Base-by-base conservation (phyloP, 2,797 vertebrate species). In the Botia almorhae region DNA sequence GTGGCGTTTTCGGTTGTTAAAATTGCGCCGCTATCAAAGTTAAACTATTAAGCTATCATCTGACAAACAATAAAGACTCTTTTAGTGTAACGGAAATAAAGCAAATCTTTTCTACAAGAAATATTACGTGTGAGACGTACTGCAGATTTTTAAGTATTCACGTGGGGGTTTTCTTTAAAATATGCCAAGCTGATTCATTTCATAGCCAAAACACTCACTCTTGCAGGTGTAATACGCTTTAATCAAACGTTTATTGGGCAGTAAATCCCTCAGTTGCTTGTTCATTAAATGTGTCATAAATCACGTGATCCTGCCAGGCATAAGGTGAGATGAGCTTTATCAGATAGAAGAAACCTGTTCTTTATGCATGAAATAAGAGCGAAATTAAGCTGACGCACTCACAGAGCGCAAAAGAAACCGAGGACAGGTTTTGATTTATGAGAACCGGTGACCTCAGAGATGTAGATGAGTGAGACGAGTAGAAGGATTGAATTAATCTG, bases 401-500 rank as follows among this genome's bases (percentile, higher is more conserved):
- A 81, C 58, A 21, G 63, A 23, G 43, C 2, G 10, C 16, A 39
- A 14, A 60, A 55, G 76, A 63, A 78, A 29, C 39, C 13, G 16
- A 58, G 50, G 75, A 70, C 55, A 56, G 51, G 67, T 67, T 72
- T 69, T 29, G 73, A 82, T 85, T 80, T 72, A 85, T 68, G 69
- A 74, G 67, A 11, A 82, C 33, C 53, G 46, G 48, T 80, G 83
- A 84, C 68, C 83, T 80, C 68, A 74, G 53, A 80, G 67, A 76
- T 50, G 68, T 80, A 80, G 73, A 75, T 46, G 63, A 76, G 67
- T 82, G 70, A 79, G 76, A 80, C 1, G 11, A 78, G 12, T 50
- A 63, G 64, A 53, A 48, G 64, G 43, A 69, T 67, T 36, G 19
- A 69, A 74, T 82, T 79, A 82, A 84, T 84, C 69, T 84, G 82